Base-by-base conservation (phyloP, 1,140 invertebrate genomes). In the Pachyrhynchus sulphureomaculatus region DNA sequence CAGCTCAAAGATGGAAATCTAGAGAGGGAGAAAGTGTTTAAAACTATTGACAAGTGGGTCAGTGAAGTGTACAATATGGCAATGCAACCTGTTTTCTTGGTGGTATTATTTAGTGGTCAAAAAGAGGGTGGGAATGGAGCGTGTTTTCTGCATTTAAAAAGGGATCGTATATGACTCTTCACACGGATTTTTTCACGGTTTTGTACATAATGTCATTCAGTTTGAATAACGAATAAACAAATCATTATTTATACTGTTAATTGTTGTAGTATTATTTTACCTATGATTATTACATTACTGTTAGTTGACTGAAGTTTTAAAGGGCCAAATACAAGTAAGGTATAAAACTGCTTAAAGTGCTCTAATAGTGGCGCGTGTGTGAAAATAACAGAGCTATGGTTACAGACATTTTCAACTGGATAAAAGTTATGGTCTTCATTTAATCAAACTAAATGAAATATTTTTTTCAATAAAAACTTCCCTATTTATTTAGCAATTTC, bases 1-100 rank as follows among this genome's bases (percentile, higher is more conserved):
- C 80, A 79, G 21, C 72, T 85, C 13, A 64, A 79, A 45, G 72
- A 81, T 23, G 41, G 68, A 23, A 24, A 77, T 8, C 74, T 79
- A 39, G 74, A 74, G 17, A 48, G 75, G 1, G 72, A 76, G 17
- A 78, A 81, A 36, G 81, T 77, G 4, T 78, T 81, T 23, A 65
- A 57, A 13, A 80, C 71, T 37, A 68, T 89, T 32, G 83, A 89
- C 71, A 80, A 80, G 47, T 87, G 85, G 82, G 77, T 88, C 12
- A 67, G 81, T 23, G 81, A 80, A 48, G 67, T 89, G 52, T 87
- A 85, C 82, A 73, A 82, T 26, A 76, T 76, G 60, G 74, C 82
- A 8, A 78, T 79, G 0, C 67, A 76, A 23, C 80, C 83, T 59
- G 78, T 82, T 15, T 71, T 87, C 24, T 69, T 80, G 34, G 77